Percentiles rank a stretch among this genome's conserved stretches.
Conservation (phyloP, 2,888 invertebrate genomes). For the Drosophila diplacantha region DNA sequence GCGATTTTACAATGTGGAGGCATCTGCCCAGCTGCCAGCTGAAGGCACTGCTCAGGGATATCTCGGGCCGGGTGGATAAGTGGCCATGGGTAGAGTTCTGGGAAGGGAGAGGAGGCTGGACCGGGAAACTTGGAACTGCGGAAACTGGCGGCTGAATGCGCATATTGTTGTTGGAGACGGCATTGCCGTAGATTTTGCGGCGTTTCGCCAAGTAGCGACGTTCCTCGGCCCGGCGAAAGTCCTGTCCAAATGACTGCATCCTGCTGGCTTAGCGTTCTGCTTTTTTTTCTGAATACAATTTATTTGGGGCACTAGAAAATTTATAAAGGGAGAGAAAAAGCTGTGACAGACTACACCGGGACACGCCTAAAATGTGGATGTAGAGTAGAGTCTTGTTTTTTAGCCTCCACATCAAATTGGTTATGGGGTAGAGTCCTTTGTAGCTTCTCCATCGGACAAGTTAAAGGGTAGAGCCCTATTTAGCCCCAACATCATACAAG, state of each 20-base stretch:
- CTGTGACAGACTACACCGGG: neutral
- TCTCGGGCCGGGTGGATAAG: neutral
- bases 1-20: too few species aligned
- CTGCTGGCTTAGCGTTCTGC: neutral
- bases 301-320: neutral
- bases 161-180: slow-evolving; percentile 38
- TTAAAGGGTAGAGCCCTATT: neutral
- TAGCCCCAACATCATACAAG: accelerated
- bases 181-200: slow-evolving; percentile 45
- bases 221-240: neutral
- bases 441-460: neutral
- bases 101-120: neutral
- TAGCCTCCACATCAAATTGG: neutral
- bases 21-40: slow-evolving; percentile 35
- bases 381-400: neutral
- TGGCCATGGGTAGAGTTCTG: neutral
- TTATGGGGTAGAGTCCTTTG: neutral
- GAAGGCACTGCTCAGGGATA: slow-evolving; percentile 16
- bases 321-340: neutral
- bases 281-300: neutral
- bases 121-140: neutral
- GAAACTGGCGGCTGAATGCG: neutral
- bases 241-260: slow-evolving; percentile 6
- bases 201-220: slow-evolving; percentile 39
- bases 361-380: too few species aligned